phyloP scores from a whole-genome alignment of 2,797 vertebrate species.

The Euthynnus affinis region DNA sequence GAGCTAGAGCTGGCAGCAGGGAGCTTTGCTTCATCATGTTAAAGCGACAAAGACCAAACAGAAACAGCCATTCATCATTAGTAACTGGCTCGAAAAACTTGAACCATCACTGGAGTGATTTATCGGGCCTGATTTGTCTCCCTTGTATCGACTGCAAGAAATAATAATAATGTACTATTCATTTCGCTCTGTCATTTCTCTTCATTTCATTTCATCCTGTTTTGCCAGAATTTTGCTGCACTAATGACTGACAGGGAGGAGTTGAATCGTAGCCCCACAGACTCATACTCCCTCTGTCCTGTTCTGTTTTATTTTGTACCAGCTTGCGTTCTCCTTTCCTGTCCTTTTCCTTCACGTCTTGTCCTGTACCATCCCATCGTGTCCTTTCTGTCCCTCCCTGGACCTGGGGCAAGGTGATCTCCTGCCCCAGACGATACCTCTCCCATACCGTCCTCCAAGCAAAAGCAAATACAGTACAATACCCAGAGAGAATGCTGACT shows the following conservation, averaged over 20 bases:
- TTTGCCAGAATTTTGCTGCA: slow-evolving; percentile 18
- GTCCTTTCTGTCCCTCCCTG: slow-evolving; percentile 9
- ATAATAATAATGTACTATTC: slow-evolving; percentile 11
- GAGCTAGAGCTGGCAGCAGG: slow-evolving; percentile 47
- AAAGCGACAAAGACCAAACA: slow-evolving; percentile 60
- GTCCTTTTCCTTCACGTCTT: neutral
- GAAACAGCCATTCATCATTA: slow-evolving; percentile 58
- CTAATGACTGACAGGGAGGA: slow-evolving; percentile 26
- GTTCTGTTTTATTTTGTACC: slow-evolving; percentile 3
- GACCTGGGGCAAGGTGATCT: slow-evolving; percentile 48
- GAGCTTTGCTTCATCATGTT: slow-evolving; percentile 64
- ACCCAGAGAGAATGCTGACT: slow-evolving; percentile 58
- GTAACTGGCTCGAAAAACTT: slow-evolving; percentile 39
- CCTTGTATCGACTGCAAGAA: slow-evolving; percentile 22
- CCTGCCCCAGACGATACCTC: slow-evolving; percentile 15
- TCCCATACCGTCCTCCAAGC: slow-evolving; percentile 35
- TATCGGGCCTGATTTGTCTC: slow-evolving; percentile 39
- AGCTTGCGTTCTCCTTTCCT: neutral
- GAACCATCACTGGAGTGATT: slow-evolving; percentile 41
- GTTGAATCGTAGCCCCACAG: slow-evolving; percentile 4
- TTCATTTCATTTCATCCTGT: neutral
- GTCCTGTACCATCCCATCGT: neutral
- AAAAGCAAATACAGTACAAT: slow-evolving; percentile 47
- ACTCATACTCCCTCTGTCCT: slow-evolving; percentile 3
- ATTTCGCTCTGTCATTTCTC: slow-evolving; percentile 21